These are phyloP conservation scores for Andrena cerasifolii DNA, from an alignment of 1,140 invertebrate species.

Conservation along the genomic window DNA sequence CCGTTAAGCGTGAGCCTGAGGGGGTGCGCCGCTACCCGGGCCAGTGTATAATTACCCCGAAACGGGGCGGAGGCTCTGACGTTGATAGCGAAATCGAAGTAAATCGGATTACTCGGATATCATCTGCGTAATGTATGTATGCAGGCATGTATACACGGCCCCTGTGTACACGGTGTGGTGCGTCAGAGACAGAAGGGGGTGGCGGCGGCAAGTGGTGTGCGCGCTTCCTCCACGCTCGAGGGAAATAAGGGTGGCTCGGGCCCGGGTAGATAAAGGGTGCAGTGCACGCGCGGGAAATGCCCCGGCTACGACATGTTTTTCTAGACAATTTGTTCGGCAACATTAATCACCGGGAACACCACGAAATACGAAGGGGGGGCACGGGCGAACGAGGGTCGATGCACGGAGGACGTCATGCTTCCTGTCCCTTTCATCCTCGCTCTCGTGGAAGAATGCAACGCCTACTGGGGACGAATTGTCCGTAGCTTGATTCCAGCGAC, in stretches of 20 bases:
- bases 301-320: slow-evolving; percentile 82
- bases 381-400: slow-evolving; percentile 51
- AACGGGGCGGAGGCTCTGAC: slow-evolving; percentile 70
- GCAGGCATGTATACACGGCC: slow-evolving; percentile 70
- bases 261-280: slow-evolving; percentile 81
- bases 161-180: slow-evolving; percentile 63
- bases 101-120: slow-evolving; percentile 82
- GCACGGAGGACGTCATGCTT: slow-evolving; percentile 40
- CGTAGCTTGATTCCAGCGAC: slow-evolving; percentile 30
- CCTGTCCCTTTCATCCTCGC: slow-evolving; percentile 36
- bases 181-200: slow-evolving; percentile 44
- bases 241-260: slow-evolving; percentile 77
- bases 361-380: slow-evolving; percentile 62
- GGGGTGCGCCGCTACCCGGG: slow-evolving; percentile 46
- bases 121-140: slow-evolving; percentile 82
- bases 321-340: slow-evolving; percentile 84
- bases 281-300: slow-evolving; percentile 68
- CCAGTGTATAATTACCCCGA: slow-evolving; percentile 77
- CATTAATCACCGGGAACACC: slow-evolving; percentile 82
- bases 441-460: slow-evolving; percentile 23
- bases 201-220: slow-evolving; percentile 41
- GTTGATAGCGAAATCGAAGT: slow-evolving; percentile 82
- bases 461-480: slow-evolving; percentile 21
- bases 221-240: slow-evolving; percentile 59
- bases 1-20: slow-evolving; percentile 66